Evolutionary conservation across 2,113 vertebrate species (phyloP).

Genomic region (Nycticebus coucang): DNA sequence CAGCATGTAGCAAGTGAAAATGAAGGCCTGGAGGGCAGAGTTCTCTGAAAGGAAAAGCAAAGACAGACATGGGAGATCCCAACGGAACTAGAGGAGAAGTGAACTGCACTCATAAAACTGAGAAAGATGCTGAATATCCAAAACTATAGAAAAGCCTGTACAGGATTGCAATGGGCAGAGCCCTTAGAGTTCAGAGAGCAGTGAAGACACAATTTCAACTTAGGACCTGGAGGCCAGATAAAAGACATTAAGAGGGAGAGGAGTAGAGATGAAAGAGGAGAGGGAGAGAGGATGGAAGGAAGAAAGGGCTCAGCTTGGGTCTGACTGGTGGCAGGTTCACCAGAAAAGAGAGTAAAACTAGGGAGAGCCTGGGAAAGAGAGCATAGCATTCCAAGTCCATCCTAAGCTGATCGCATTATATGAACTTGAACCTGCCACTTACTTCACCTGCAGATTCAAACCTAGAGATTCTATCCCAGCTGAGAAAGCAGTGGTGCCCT

Average conservation of each 20-base stretch:
- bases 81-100: background rate
- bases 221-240: background rate
- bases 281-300: background rate
- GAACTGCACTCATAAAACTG: background rate
- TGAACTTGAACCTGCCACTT: background rate
- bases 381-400: background rate
- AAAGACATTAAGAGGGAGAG: background rate
- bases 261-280: background rate
- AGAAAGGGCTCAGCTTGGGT: background rate
- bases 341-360: constrained; percentile 8
- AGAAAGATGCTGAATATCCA: background rate
- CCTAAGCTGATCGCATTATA: background rate
- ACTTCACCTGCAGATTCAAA: background rate
- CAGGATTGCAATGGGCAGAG: background rate
- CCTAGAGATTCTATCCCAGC: background rate
- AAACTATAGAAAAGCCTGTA: constrained; percentile 8
- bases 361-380: background rate
- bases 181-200: background rate
- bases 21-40: background rate
- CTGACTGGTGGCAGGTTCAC: background rate
- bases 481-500: background rate
- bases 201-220: background rate
- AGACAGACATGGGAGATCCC: background rate
- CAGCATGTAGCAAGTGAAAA: background rate
- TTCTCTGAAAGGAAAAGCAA: constrained; percentile 20